Evolutionary conservation across 2,888 invertebrate species (phyloP).

Genomic region (Leptinotarsa juncta): DNA sequence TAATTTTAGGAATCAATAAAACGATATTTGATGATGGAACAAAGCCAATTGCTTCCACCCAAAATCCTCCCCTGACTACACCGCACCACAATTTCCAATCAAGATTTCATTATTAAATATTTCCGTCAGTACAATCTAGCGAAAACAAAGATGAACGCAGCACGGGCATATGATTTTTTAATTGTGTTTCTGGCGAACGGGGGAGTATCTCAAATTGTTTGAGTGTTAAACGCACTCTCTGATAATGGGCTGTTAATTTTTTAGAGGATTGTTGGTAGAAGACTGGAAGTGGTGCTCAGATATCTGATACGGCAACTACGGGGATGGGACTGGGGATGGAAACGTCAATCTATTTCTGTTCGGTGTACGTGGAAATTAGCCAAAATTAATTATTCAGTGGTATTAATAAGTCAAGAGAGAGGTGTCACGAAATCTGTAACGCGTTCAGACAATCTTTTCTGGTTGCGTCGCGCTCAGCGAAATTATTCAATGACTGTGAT

Average conservation of each 20-base stretch:
- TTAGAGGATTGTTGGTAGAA: slow-evolving; percentile 59
- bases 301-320: slow-evolving; percentile 47
- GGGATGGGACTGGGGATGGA: slow-evolving; percentile 29
- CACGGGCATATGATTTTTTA: slow-evolving; percentile 37
- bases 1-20: no score
- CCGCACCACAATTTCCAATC: background rate
- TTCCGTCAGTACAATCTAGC: slow-evolving; percentile 22
- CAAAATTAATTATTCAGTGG: slow-evolving; percentile 51
- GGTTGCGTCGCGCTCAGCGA: slow-evolving; percentile 30
- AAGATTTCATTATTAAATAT: slow-evolving; percentile 5
- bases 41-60: background rate
- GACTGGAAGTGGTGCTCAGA: slow-evolving; percentile 53
- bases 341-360: slow-evolving; percentile 56
- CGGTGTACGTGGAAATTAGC: slow-evolving; percentile 51
- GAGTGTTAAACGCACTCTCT: slow-evolving; percentile 58
- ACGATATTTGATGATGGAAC: background rate
- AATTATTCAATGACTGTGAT: slow-evolving; percentile 22
- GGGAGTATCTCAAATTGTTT: slow-evolving; percentile 48
- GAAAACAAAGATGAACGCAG: slow-evolving; percentile 30
- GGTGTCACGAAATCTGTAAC: slow-evolving; percentile 42
- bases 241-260: slow-evolving; percentile 62
- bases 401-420: slow-evolving; percentile 49
- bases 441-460: slow-evolving; percentile 39
- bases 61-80: background rate
- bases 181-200: slow-evolving; percentile 32